Conservation (phyloP, 2,113 vertebrate species). For the Redunca redunca region DNA sequence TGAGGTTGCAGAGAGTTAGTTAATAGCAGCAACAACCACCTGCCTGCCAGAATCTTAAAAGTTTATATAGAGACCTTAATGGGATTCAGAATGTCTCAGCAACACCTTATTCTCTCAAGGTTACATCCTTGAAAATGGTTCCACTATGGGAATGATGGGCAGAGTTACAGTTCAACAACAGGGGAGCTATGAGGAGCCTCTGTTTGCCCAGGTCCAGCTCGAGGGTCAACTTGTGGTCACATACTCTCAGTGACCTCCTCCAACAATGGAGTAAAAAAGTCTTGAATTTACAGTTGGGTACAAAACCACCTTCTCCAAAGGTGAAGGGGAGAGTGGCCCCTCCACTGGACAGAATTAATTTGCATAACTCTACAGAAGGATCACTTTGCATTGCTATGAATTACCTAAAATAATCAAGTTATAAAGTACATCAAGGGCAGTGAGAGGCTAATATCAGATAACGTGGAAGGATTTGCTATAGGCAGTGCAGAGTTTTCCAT, state of each 20-base stretch:
- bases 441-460: background rate
- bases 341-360: background rate
- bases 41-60: background rate
- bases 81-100: background rate
- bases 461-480: background rate
- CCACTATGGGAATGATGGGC: background rate
- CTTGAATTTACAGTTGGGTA: background rate
- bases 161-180: background rate
- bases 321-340: rapidly evolving
- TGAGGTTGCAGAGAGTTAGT: background rate
- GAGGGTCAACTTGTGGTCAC: rapidly evolving
- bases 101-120: background rate
- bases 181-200: background rate
- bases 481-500: background rate
- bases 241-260: background rate
- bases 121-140: background rate
- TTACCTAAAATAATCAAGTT: background rate
- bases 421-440: background rate
- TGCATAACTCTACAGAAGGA: background rate
- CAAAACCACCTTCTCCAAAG: background rate
- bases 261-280: background rate
- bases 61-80: background rate
- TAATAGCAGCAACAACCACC: background rate
- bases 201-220: background rate
- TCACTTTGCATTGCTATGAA: background rate